A percentile compares a stretch with the other conserved stretches of the same genome.
These are phyloP conservation scores for Palythoa heliodiscus DNA, from an alignment of 92 coral and sea anemone species.

Conservation along the genomic window DNA sequence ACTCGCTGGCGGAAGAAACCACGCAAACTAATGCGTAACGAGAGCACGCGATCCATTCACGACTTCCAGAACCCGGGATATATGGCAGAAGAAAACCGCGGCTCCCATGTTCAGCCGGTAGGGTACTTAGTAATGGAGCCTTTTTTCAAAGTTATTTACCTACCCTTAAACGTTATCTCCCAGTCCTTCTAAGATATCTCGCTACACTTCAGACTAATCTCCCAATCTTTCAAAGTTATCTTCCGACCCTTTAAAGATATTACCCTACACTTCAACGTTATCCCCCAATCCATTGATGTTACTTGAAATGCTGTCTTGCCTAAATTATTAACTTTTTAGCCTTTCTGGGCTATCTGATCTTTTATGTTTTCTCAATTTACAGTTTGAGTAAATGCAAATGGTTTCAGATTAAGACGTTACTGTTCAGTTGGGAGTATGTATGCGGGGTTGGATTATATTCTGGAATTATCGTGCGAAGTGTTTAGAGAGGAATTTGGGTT, in stretches of 20 bases:
- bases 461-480: no score
- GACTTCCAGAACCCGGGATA: slow-evolving; percentile 24
- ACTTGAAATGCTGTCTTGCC: no score
- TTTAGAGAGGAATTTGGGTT: no score
- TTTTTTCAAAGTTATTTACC: not conserved
- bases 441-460: no score
- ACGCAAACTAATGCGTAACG: slow-evolving; percentile 24
- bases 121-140: not conserved
- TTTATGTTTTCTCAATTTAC: not conserved
- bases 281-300: no score
- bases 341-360: no score
- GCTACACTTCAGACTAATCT: no score
- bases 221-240: no score
- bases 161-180: not conserved
- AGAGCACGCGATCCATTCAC: slow-evolving; percentile 23
- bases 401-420: not conserved
- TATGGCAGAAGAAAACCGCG: not conserved
- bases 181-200: not conserved
- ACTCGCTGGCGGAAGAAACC: slow-evolving; percentile 12
- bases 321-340: no score
- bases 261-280: no score
- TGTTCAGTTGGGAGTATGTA: no score
- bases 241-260: no score
- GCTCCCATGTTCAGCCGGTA: slow-evolving; percentile 1
- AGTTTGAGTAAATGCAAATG: not conserved